A percentile compares a stretch with the other conserved stretches of the same genome.
Evolutionary conservation across 2,888 invertebrate genomes (phyloP).

Genomic region (Escarpia spicata): DNA sequence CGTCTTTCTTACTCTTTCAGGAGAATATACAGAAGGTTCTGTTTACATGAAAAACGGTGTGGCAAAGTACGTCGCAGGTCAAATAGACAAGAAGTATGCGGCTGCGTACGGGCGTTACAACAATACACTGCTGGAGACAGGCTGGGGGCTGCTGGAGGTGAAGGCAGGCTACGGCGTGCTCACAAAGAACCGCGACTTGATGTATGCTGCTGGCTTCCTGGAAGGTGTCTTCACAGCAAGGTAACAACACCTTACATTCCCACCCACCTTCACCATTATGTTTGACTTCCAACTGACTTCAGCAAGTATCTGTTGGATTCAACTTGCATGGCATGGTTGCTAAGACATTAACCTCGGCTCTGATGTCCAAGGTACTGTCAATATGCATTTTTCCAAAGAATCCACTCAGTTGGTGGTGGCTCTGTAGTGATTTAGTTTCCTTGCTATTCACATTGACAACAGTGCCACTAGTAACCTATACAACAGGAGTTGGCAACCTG

Average conservation of each 20-base stretch:
- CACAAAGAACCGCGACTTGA: conserved; percentile 47
- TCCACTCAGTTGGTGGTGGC: no score
- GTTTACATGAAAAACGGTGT: conserved; percentile 29
- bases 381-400: no score
- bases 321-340: no score
- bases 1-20: conserved; percentile 24
- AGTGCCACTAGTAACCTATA: no score
- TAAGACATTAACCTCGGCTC: no score
- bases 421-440: no score
- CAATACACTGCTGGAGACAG: conserved; percentile 52
- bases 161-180: conserved; percentile 47
- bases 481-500: no score
- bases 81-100: conserved; percentile 39
- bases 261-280: neutral
- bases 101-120: conserved; percentile 55
- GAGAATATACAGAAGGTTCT: conserved; percentile 25
- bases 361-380: no score
- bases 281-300: no score
- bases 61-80: conserved; percentile 21
- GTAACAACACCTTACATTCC: conserved; percentile 40
- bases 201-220: conserved; percentile 59
- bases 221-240: conserved; percentile 57
- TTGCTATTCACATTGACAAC: no score
- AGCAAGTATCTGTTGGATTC: no score
- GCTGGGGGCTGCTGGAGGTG: conserved; percentile 61